Percentiles rank a stretch among this genome's conserved stretches.
These are phyloP conservation scores for Neofelis nebulosa DNA, from an alignment of 2,113 vertebrate genomes.

Conservation along the genomic window DNA sequence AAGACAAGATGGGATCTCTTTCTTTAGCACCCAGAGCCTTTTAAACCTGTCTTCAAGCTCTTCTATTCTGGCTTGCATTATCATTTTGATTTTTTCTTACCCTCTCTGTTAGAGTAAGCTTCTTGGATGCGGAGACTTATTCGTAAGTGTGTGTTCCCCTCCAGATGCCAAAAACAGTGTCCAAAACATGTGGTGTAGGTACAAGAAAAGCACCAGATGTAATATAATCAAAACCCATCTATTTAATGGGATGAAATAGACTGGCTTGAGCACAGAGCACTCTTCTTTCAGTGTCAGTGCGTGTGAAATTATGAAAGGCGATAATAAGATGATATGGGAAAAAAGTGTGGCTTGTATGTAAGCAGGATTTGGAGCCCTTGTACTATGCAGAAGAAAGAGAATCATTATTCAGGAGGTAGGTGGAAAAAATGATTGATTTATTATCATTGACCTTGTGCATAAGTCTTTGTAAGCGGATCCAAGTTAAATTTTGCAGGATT, in stretches of 20 bases:
- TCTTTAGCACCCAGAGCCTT: not conserved
- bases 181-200: not conserved
- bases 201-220: not conserved
- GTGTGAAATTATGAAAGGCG: not conserved
- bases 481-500: conserved; percentile 48
- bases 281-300: not conserved
- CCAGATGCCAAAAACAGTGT: not conserved
- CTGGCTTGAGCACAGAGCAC: not conserved
- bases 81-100: not conserved
- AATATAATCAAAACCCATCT: not conserved
- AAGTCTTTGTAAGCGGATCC: conserved; percentile 21
- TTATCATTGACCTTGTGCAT: conserved; percentile 20
- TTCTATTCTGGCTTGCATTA: not conserved
- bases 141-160: not conserved
- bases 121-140: not conserved
- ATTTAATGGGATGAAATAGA: not conserved
- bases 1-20: not conserved
- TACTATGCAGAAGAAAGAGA: conserved; percentile 5
- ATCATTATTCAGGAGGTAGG: conserved; percentile 8
- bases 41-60: not conserved
- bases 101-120: not conserved
- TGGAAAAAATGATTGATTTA: not conserved
- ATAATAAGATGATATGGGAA: not conserved
- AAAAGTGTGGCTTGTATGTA: not conserved
- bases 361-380: not conserved